Evolutionary conservation across 2,888 invertebrate genomes (phyloP).

Genomic region (Torymus aiolomorphi): DNA sequence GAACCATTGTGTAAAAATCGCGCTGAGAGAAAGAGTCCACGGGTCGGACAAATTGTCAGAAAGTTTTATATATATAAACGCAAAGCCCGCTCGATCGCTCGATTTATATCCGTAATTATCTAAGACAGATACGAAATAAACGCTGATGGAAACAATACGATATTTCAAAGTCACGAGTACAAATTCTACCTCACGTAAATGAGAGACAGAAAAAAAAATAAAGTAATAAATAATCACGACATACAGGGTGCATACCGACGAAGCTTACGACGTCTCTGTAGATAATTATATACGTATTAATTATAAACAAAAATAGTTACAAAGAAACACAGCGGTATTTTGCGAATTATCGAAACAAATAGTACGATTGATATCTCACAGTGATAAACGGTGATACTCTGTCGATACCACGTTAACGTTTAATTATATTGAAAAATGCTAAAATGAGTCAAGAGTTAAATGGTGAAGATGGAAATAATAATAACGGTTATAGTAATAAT

Average conservation of each 20-base stretch:
- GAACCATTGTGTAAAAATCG: slow-evolving; percentile 3
- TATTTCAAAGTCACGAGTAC: slow-evolving; percentile 72
- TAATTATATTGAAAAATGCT: slow-evolving; percentile 49
- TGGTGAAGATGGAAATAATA: slow-evolving; percentile 29
- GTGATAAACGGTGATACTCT: slow-evolving; percentile 60
- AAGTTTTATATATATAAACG: background rate
- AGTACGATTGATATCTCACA: slow-evolving; percentile 59
- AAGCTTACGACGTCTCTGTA: slow-evolving; percentile 68
- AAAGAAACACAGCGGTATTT: slow-evolving; percentile 62
- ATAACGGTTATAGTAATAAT: slow-evolving; percentile 46
- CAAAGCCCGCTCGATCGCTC: slow-evolving; percentile 40
- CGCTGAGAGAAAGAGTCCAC: slow-evolving; percentile 35
- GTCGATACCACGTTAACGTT: slow-evolving; percentile 54
- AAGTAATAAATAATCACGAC: slow-evolving; percentile 63
- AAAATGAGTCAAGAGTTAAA: slow-evolving; percentile 52
- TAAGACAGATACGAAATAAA: slow-evolving; percentile 42
- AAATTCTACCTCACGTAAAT: slow-evolving; percentile 71
- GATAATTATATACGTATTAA: slow-evolving; percentile 61
- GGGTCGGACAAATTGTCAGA: background rate
- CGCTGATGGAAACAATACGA: slow-evolving; percentile 55
- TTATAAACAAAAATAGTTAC: slow-evolving; percentile 40
- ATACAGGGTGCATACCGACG: slow-evolving; percentile 73
- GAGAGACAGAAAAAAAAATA: slow-evolving; percentile 26
- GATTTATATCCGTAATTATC: slow-evolving; percentile 27
- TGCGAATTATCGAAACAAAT: slow-evolving; percentile 57